phyloP scores from a whole-genome alignment of 2,113 vertebrate species.

The Alaudala cheleensis region DNA sequence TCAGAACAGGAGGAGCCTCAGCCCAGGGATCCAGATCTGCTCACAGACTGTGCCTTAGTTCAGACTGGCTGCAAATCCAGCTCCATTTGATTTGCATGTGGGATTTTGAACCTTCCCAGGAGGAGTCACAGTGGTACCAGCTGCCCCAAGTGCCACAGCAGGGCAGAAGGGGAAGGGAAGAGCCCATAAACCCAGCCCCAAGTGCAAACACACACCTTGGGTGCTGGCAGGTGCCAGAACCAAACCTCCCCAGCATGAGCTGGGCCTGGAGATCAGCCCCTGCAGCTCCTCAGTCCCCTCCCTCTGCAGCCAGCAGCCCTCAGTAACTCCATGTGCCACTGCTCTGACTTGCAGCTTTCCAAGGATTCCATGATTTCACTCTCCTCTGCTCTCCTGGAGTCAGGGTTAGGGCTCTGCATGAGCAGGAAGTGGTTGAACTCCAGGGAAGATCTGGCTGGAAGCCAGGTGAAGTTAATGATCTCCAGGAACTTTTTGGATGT shows the following conservation, averaged over 20 bases:
- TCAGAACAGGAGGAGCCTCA: not conserved
- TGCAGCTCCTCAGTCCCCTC: not conserved
- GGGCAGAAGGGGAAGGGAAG: not conserved
- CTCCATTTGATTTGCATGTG: rapidly evolving
- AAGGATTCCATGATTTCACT: not conserved
- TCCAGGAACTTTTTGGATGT: not conserved
- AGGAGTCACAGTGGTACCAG: not conserved
- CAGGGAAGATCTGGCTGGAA: not conserved
- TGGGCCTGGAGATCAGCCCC: not conserved
- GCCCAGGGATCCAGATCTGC: not conserved
- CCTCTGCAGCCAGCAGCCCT: not conserved
- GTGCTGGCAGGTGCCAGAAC: not conserved
- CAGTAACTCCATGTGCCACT: not conserved
- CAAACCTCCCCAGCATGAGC: not conserved
- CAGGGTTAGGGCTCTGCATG: not conserved
- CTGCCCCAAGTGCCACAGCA: not conserved
- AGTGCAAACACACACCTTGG: not conserved
- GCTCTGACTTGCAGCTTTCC: not conserved
- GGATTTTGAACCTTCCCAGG: not conserved
- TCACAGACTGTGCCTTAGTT: not conserved
- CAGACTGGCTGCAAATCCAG: not conserved
- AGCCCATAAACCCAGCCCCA: not conserved
- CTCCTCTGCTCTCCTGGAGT: not conserved
- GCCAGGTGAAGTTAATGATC: slow-evolving; percentile 57
- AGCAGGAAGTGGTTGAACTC: not conserved